phyloP scores from a whole-genome alignment of 1,140 invertebrate genomes.

The Cataglyphis hispanica region DNA sequence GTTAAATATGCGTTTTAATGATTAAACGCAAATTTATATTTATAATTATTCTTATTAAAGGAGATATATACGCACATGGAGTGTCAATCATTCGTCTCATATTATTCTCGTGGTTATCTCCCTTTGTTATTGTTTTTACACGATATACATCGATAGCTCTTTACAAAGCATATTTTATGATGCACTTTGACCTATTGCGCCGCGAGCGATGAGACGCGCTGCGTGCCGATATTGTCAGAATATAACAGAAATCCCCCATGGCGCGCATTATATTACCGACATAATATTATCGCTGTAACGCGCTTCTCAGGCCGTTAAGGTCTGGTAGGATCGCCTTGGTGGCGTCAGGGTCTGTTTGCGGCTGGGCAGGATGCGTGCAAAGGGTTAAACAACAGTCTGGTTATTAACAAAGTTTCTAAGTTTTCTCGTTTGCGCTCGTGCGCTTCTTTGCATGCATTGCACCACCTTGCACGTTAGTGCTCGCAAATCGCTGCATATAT shows the following conservation, averaged over 20 bases:
- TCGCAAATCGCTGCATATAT: conserved; percentile 14
- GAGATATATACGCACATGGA: background rate
- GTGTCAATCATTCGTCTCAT: background rate
- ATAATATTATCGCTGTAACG: conserved; percentile 64
- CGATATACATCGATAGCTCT: conserved; percentile 67
- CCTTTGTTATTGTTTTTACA: background rate
- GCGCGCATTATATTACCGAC: conserved; percentile 47
- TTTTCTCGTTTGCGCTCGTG: conserved; percentile 69
- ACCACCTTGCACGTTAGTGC: conserved; percentile 34
- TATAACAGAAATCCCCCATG: conserved; percentile 50
- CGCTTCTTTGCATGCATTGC: conserved; percentile 47
- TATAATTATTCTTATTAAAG: background rate
- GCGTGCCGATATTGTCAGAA: conserved; percentile 52
- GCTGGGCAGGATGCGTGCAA: conserved; percentile 22
- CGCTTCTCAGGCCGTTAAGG: conserved; percentile 64
- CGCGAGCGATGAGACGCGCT: conserved; percentile 46
- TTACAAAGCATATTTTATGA: conserved; percentile 68
- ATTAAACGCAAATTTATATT: background rate
- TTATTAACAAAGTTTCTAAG: conserved; percentile 74
- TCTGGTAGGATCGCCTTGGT: conserved; percentile 25
- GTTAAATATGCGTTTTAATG: background rate
- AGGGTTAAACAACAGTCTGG: conserved; percentile 63
- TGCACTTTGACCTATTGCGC: conserved; percentile 60
- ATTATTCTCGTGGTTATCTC: background rate
- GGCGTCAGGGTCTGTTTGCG: background rate